Evolutionary conservation across 92 coral and sea anemone species (phyloP), one percentile per base, ranked within the genome.

Genomic region (Bergia sp.): DNA sequence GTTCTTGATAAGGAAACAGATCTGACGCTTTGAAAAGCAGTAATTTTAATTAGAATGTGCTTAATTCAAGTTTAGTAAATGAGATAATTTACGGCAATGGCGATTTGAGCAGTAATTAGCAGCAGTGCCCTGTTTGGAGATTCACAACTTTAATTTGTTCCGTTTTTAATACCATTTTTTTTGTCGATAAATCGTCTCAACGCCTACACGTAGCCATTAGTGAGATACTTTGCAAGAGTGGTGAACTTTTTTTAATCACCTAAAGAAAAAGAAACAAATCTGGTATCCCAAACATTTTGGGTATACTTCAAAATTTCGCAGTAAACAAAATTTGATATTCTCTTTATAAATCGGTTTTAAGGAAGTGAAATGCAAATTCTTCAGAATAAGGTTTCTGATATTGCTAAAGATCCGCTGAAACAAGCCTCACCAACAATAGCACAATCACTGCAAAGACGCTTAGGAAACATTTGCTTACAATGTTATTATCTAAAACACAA

Each of bases 361-460:
- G 75, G 79, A 36, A 18, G 79, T 84, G 20, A 45, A 39, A 67
- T 74, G 75, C 87, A 84, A 84, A 79, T 67, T 69, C 69, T 49
- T 42, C 61, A 38, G 67, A 45, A 29, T 18, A 71, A 11, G 65
- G 37, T 47, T 39, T 79, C 4, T 13, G 50, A 69, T 84, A 84
- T 84, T 84, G 87, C 39, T 84, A 42, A 74, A 84, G 74, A 67
- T 84, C 87, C 86, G 86, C 18, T 42, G 75, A 64, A 38, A n/a
- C 76, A 15, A 82, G 18, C 76, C 18, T 12, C 37, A 1, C 18
- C 1, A 69, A 84, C 87, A 84, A 84, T 84, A 45, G 79, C 29
- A 20, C 21, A 72, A 84, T 84, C 87, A 84, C 79, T 13, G 79
- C 44, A 47, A 8, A 84, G 67, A 29, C 77, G 67, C 87, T 84